phyloP scores from a whole-genome alignment of 2,797 vertebrate genomes.

The Coranthus polyacanthus region DNA sequence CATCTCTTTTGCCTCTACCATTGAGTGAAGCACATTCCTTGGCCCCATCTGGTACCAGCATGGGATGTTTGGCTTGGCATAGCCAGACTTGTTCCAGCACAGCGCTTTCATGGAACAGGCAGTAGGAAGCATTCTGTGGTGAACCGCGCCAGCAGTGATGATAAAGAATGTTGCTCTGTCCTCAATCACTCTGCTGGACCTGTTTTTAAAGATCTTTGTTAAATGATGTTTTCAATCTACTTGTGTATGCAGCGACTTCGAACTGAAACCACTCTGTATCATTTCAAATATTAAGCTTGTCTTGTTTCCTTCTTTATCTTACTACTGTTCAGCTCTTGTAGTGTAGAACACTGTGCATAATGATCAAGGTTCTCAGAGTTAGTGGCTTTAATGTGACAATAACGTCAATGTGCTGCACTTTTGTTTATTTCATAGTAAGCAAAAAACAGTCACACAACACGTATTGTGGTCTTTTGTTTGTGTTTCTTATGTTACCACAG shows the following conservation, averaged over 20 bases:
- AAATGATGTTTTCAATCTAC: conserved; percentile 24
- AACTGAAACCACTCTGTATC: background rate
- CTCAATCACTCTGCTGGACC: conserved; percentile 49
- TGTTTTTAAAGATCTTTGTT: conserved; percentile 48
- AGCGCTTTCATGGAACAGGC: conserved; percentile 78
- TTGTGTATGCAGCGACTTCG: background rate
- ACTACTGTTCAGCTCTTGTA: background rate
- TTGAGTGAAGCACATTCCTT: conserved; percentile 82
- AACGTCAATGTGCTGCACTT: too few relatives aligned
- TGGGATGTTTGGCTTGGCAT: conserved; percentile 84
- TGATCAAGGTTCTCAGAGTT: too few relatives aligned
- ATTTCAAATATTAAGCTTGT: background rate
- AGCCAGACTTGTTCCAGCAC: conserved; percentile 79
- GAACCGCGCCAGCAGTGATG: conserved; percentile 62
- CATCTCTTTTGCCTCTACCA: conserved; percentile 69
- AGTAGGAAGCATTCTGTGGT: conserved; percentile 75
- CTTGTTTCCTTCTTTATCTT: background rate
- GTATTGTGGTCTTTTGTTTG: too few relatives aligned
- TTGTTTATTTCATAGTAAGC: too few relatives aligned
- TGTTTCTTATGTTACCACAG: too few relatives aligned
- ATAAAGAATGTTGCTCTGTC: conserved; percentile 67
- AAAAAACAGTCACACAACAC: too few relatives aligned
- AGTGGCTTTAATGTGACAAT: too few relatives aligned
- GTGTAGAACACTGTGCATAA: too few relatives aligned
- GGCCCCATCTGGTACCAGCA: conserved; percentile 85